Evolutionary conservation across 1,140 invertebrate species (phyloP), one percentile per base, ranked within the genome.

Genomic region (Pseudomyrmex sp.): DNA sequence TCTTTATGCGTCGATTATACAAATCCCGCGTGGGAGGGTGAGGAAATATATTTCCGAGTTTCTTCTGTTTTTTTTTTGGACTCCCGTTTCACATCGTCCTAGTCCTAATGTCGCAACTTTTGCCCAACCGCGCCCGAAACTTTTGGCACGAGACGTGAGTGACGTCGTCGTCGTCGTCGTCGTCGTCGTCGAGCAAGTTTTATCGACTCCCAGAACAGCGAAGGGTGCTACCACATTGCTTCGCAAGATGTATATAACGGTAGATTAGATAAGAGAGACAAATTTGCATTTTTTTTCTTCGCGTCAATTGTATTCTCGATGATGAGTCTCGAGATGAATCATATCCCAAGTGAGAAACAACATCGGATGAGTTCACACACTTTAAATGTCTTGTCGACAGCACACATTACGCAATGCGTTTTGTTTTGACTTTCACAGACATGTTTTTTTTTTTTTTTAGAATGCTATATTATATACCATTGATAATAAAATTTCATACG

Each of bases 1-100:
- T 35, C 62, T 77, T 77, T 77, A 77, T 77, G 74, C 48, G 74
- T 68, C 74, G 74, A 77, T 77, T 77, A 77, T 77, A 66, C 74
- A 66, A 66, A 77, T 77, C 74, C 50, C 74, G 18, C 50, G 35
- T 35, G 62, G 62, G 18, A 13, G 12, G 26, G 26, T 26, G 23
- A 13, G 56, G 74, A 68, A 56, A 68, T 68, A 56, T 77, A 66
- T 68, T 48, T 76, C 48, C 59, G 50, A 23, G 59, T 5, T 66
- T 0, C 59, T 35, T 35, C 35, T 35, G 59, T 65, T 0, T 65
- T 54, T 52, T 20, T 18, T 18, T 59, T 10, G 7, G 8, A 20
- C 70, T 26, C 15, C 18, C 69, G 69, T 26, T 48, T 48, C 56
- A 62, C 72, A 26, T 23, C 7, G 61, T 48, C 61, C 62, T 15